Conservation (phyloP, 2,113 vertebrate genomes). For the Rallus limicola region DNA sequence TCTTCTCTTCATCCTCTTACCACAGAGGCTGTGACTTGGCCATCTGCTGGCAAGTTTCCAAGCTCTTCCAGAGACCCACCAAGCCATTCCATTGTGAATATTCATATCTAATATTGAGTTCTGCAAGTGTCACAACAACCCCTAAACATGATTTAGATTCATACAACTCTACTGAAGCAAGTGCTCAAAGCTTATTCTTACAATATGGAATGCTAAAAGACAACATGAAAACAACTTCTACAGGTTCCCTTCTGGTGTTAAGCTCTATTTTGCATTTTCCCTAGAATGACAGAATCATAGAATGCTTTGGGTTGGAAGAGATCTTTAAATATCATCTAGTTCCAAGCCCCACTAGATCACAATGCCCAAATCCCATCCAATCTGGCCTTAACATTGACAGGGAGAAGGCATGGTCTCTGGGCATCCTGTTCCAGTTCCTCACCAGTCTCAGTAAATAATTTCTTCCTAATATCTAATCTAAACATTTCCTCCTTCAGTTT, state of each 20-base stretch:
- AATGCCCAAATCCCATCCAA: no score
- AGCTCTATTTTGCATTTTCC: not conserved
- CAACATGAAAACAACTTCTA: not conserved
- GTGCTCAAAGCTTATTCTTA: not conserved
- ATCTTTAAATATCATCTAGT: no score
- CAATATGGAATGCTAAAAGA: not conserved
- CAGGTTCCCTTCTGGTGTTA: not conserved
- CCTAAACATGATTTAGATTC: not conserved
- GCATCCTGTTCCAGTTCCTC: no score
- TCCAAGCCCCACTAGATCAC: no score
- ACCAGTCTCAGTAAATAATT: no score
- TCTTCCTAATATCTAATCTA: no score
- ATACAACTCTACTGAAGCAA: not conserved
- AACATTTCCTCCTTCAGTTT: no score
- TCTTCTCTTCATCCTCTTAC: not conserved
- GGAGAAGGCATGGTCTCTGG: no score
- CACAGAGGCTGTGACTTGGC: rapidly evolving
- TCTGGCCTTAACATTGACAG: no score
- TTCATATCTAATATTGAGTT: not conserved
- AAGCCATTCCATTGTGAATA: not conserved
- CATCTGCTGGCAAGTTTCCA: not conserved
- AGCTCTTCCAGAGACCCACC: not conserved
- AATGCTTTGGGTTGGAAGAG: no score
- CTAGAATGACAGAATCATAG: not conserved
- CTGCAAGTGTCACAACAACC: not conserved